Evolutionary conservation across 2,797 vertebrate genomes (phyloP), one percentile per base, ranked within the genome.

Genomic region (Acipenser transmontanus): DNA sequence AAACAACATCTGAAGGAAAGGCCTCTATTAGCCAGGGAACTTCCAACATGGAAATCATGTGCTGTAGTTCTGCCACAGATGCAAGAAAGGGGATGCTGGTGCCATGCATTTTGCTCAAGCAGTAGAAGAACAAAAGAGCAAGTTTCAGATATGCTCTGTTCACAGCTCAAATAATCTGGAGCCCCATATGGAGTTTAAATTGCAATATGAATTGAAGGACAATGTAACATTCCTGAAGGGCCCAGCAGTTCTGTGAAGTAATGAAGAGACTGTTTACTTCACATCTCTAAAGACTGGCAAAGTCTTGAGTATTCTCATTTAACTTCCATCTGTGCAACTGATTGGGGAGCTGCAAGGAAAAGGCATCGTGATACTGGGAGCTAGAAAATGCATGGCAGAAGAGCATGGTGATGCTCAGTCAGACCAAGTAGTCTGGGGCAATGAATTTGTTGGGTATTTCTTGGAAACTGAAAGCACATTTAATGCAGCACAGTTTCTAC

Each of bases 241-340:
- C 6, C 96, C 96, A 47, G 88, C 90, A 0, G 66, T 97, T 73
- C 34, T 95, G 63, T 98, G 96, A 95, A 88, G 74, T 11, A 82
- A 91, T 17, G 67, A 69, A 1, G 77, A 80, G 51, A 70, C 73
- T 2, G 77, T 93, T 50, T 93, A 87, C 73, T 91, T 81, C 69
- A 73, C 86, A 9, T 94, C 92, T 48, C 66, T 80, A 1, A 65
- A 78, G 66, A 74, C 79, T 34, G 61, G 74, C 6, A 78, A 76
- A 0, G 80, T 95, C 66, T 80, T 72, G 66, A 86, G 83, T 72
- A 71, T 90, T 4, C 88, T 92, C 20, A 3, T 89, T 68, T 75
- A 77, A 12, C 68, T 94, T 64, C 87, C 87, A 47, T 84, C 84
- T 66, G 60, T 94, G 59, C 68, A 71, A 64, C 86, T 94, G 79